Base-by-base conservation (phyloP, 2,113 vertebrate species). In the Sterrhoptilus dennistouni region DNA sequence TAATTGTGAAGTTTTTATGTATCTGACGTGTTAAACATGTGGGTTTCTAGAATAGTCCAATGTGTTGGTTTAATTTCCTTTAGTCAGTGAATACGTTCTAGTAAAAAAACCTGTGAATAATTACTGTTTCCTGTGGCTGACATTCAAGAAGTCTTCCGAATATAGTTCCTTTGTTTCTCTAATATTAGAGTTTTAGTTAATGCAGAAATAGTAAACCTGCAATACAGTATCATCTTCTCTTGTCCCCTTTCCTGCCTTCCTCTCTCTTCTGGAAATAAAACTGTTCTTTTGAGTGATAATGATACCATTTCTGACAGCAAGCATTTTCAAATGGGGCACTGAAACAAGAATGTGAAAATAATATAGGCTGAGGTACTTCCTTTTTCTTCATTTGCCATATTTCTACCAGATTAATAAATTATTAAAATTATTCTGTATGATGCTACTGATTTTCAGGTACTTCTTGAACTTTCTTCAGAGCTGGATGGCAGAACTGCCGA, bases 381-480 rank as follows among this genome's bases (percentile, higher is more conserved):
- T 63, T 11, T 59, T 76, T 57, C n/a, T 90, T 85, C 10, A 47
- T 2, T 57, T 79, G 44, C 2, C 27, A 40, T 76, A 49, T 54
- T 87, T 83, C 25, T 65, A 56, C 4, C 8, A 13, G 6, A 38
- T 45, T 64, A 42, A 54, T 83, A 89, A 77, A 28, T 11, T 15
- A 45, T 15, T 60, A 44, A 3, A 44, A 35, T 14, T 31, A 38
- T 9, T 49, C 47, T 84, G 3, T 81, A 9, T 84, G 11, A 23
- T 29, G 4, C 45, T 75, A 8, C 29, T 83, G 50, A 25, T 83
- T 96, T 93, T 83, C 92, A 97, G 97, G 7, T 38, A 21, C 90
- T 96, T 22, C 20, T 93, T 88, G 83, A 95, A 22, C 54, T 87
- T 56, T 90, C 38, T 70, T 89, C 83, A 65, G 91, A 95, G 44